These are phyloP conservation scores for Sthenelais limicola DNA, from an alignment of 2,888 invertebrate genomes.

Conservation along the genomic window DNA sequence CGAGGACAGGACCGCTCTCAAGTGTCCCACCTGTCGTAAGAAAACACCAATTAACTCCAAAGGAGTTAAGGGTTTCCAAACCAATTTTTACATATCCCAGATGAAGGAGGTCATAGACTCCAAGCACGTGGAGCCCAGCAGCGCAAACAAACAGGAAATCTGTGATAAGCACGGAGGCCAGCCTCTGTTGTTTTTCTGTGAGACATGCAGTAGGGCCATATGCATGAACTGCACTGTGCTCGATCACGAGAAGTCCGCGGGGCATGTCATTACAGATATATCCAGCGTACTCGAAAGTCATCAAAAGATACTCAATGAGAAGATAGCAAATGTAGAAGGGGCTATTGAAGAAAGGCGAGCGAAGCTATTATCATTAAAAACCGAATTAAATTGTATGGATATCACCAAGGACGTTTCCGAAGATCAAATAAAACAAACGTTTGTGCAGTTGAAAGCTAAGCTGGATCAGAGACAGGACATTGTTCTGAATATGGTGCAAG, in stretches of 20 bases:
- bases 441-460: constrained; percentile 31
- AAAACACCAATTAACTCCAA: constrained; percentile 31
- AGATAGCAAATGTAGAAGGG: constrained; percentile 1
- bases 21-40: constrained; percentile 42
- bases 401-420: constrained; percentile 1
- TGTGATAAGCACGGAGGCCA: constrained; percentile 41
- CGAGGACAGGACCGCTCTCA: not conserved
- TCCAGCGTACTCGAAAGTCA: constrained; percentile 9
- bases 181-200: constrained; percentile 43
- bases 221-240: constrained; percentile 47
- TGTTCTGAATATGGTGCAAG: constrained; percentile 8
- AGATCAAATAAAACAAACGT: constrained; percentile 31
- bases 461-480: constrained; percentile 15
- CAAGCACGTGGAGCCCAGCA: not conserved
- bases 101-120: constrained; percentile 36
- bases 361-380: constrained; percentile 18
- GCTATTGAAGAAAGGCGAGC: not conserved
- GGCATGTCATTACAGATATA: constrained; percentile 42
- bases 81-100: constrained; percentile 43
- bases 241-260: constrained; percentile 43
- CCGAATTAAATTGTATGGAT: constrained; percentile 38
- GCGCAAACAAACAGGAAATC: not conserved
- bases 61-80: constrained; percentile 32
- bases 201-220: constrained; percentile 40
- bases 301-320: constrained; percentile 5